Evolutionary conservation across 2,113 vertebrate genomes (phyloP), one percentile per base, ranked within the genome.

Genomic region (Tyrannus savana): DNA sequence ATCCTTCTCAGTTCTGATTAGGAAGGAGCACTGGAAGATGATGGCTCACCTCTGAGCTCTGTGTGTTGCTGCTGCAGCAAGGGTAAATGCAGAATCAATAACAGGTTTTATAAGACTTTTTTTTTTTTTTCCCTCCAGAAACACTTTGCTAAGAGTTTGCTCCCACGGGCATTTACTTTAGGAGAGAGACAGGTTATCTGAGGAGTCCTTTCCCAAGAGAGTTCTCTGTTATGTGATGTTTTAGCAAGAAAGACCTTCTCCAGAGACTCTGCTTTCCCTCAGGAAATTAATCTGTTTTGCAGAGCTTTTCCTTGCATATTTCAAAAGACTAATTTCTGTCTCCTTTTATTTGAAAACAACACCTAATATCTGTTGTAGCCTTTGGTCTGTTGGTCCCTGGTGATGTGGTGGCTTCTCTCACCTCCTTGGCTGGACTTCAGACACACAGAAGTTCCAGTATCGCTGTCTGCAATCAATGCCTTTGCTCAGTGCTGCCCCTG

Each of bases 31-130:
- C 1, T 71, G 68, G 75, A 73, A 91, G 82, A n/a, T 63, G 75
- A 77, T 64, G 79, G 85, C 56, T 96, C 58, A 64, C 64, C 52
- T 72, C 75, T 80, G 79, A 91, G 80, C 79, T 84, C 88, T 78
- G 56, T 56, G 68, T 84, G 82, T 41, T 60, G 82, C 73, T 89
- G 78, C 81, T 35, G 83, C 64, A 75, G 73, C 10, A 47, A 89
- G 88, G 71, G 55, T 75, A 95, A 93, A 93, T 85, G 62, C 35
- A 82, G 84, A 92, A 71, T 76, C 84, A 79, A 58, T 19, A 63
- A 67, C 10, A 59, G 35, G 42, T 50, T 84, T 78, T 56, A 28
- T n/a, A 63, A 39, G 23, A 18, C 18, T 2, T 52, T 12, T 41
- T 41, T 52, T 12, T 12, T 49, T 49, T 64, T 46, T 14, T 42